Conservation (phyloP, 2,113 vertebrate genomes). For the Anarhynchus alexandrinus region DNA sequence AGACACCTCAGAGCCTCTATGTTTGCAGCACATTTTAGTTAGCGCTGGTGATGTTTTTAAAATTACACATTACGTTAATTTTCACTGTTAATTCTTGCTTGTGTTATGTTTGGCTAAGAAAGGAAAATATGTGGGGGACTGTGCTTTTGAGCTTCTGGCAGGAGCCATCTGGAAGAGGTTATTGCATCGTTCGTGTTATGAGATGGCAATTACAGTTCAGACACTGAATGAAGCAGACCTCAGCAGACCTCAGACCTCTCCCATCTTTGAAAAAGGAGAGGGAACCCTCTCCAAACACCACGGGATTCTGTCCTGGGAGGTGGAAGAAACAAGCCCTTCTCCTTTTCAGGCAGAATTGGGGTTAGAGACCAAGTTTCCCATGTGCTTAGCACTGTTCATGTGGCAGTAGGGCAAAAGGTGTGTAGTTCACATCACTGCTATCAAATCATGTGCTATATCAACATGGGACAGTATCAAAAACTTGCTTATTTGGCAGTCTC, state of each 20-base stretch:
- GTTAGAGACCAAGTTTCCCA: neutral
- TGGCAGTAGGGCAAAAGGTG: neutral
- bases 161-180: constrained; percentile 47
- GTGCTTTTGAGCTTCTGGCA: neutral
- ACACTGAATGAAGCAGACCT: neutral
- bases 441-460: neutral
- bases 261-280: neutral
- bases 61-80: neutral
- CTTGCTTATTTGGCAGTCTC: neutral
- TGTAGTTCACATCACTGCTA: neutral
- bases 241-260: neutral
- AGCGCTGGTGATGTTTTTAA: neutral
- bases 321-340: neutral
- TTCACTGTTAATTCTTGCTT: neutral
- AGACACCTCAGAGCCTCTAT: neutral
- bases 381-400: neutral
- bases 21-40: neutral
- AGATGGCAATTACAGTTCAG: neutral
- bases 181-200: neutral
- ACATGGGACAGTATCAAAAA: neutral
- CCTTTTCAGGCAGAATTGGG: neutral
- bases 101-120: constrained; percentile 31
- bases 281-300: neutral
- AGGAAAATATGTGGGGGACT: neutral
- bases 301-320: neutral